Conservation (phyloP, 2,113 vertebrate genomes). For the Aspiorhynchus laticeps region DNA sequence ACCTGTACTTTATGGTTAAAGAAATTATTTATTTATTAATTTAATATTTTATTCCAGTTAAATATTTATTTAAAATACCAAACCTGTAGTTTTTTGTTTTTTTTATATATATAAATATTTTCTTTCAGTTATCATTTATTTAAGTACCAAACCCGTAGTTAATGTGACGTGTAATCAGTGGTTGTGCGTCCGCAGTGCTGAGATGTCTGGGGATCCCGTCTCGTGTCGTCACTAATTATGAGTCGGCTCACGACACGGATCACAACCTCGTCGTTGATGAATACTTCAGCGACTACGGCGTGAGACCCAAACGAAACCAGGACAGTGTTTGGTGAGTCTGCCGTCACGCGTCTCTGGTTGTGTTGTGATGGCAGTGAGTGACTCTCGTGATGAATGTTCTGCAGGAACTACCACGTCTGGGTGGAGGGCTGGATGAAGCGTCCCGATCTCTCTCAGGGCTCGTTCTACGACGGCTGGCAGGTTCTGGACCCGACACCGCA, state of each 20-base stretch:
- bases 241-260: slow-evolving; percentile 73
- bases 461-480: slow-evolving; percentile 84
- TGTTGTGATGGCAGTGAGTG: too few relatives aligned
- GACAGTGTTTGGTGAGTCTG: slow-evolving; percentile 57
- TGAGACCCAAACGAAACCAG: neutral
- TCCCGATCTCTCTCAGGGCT: slow-evolving; percentile 74
- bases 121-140: too few relatives aligned
- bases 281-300: slow-evolving; percentile 30
- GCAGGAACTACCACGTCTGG: slow-evolving; percentile 95
- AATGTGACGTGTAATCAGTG: neutral
- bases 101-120: too few relatives aligned
- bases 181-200: slow-evolving; percentile 64
- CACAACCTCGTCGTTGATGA: slow-evolving; percentile 64
- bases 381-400: too few relatives aligned
- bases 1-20: too few relatives aligned
- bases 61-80: too few relatives aligned
- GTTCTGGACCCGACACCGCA: slow-evolving; percentile 90
- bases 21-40: too few relatives aligned
- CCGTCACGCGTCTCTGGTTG: neutral
- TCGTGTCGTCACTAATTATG: slow-evolving; percentile 71
- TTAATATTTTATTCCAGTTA: too few relatives aligned
- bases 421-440: slow-evolving; percentile 89
- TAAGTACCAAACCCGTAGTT: too few relatives aligned
- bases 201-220: slow-evolving; percentile 74
- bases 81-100: too few relatives aligned